A percentile compares a stretch with the other conserved stretches of the same genome.
Conservation (phyloP, 2,113 vertebrate genomes). For the Rallus limicola region DNA sequence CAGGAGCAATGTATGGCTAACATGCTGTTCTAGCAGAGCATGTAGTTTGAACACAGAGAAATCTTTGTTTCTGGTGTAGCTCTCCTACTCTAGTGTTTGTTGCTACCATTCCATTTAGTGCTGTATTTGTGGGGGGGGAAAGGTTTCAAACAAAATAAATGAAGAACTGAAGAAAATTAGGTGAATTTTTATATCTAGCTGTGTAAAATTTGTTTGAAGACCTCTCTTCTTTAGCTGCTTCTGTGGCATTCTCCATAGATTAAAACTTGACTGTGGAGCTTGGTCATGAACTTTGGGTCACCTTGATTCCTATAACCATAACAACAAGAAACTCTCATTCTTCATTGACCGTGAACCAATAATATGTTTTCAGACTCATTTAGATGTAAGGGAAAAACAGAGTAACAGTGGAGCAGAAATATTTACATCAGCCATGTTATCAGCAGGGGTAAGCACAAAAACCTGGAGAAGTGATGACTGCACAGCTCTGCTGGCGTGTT, state of each 20-base stretch:
- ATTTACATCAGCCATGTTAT: not conserved
- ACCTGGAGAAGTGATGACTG: not conserved
- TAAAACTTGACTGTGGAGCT: not conserved
- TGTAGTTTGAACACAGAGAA: not conserved
- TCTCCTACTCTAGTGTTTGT: not conserved
- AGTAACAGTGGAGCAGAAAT: not conserved
- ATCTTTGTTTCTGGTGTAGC: not conserved
- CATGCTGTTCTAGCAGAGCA: rapidly evolving
- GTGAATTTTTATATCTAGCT: not conserved
- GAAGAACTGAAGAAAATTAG: not conserved
- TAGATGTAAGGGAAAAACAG: not conserved
- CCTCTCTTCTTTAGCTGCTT: not conserved
- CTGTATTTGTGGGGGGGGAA: not conserved
- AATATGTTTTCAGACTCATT: not conserved
- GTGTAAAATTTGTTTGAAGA: not conserved
- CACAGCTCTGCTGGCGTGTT: not conserved
- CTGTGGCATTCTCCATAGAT: not conserved
- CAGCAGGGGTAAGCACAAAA: not conserved
- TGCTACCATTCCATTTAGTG: not conserved
- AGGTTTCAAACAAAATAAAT: not conserved
- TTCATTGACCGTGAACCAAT: not conserved
- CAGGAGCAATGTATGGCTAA: not conserved
- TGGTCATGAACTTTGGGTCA: not conserved
- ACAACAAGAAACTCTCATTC: not conserved
- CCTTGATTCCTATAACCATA: not conserved